Conservation (phyloP, 2,797 vertebrate genomes). For the Pangasius larnaudii region DNA sequence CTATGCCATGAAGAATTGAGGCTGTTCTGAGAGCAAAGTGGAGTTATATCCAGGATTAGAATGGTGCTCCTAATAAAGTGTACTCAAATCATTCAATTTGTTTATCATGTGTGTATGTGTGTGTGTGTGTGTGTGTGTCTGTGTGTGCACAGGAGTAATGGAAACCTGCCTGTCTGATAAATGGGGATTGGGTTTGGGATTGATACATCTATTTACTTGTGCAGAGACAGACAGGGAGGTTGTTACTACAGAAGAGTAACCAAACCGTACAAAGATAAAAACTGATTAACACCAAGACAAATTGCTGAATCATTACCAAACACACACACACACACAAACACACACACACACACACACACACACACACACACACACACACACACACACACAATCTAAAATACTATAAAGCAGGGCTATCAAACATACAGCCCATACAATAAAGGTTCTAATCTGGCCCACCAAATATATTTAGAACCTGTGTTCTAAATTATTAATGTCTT, state of each 20-base stretch:
- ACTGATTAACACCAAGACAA: slow-evolving; percentile 53
- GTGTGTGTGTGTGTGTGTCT: background rate
- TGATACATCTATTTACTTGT: slow-evolving; percentile 14
- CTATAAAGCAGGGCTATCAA: background rate
- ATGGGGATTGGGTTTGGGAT: slow-evolving; percentile 6
- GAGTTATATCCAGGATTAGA: background rate
- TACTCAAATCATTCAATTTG: background rate
- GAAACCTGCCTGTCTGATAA: background rate
- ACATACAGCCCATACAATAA: background rate
- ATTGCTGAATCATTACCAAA: slow-evolving; percentile 5
- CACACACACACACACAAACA: background rate
- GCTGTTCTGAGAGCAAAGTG: background rate
- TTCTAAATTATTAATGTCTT: background rate
- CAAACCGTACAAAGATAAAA: slow-evolving; percentile 6
- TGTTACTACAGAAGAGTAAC: background rate
- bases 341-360: slow-evolving; percentile 11
- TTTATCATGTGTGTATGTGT: background rate
- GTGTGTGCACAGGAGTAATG: background rate
- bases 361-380: slow-evolving; percentile 5
- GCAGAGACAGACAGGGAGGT: background rate
- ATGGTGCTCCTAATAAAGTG: slow-evolving; percentile 10
- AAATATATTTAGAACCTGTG: background rate
- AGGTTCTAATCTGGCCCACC: background rate
- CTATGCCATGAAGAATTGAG: background rate
- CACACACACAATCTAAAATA: background rate